Percentiles rank a stretch among this genome's conserved stretches.
These are phyloP conservation scores for Drosophila obscura DNA, from an alignment of 1,140 invertebrate species.

Conservation along the genomic window DNA sequence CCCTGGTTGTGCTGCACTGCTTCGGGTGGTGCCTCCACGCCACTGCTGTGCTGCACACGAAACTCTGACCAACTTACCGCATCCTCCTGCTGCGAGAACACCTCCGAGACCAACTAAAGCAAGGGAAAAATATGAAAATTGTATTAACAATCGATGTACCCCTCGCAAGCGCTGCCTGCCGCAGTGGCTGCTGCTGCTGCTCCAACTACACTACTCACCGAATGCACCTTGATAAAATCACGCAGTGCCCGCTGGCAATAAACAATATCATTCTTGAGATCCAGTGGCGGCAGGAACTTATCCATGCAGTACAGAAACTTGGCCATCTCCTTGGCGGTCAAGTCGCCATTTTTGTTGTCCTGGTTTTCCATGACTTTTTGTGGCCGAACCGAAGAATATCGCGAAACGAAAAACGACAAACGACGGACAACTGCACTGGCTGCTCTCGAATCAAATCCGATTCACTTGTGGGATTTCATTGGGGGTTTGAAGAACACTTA, in stretches of 20 bases:
- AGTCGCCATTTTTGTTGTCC: conserved; percentile 22
- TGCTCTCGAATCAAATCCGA: conserved; percentile 10
- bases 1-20: neutral
- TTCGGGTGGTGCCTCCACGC: neutral
- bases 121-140: neutral
- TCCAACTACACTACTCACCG: conserved; percentile 57
- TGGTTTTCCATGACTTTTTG: conserved; percentile 17
- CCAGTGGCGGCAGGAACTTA: conserved; percentile 72
- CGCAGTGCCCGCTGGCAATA: conserved; percentile 79
- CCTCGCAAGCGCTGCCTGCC: no score
- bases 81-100: conserved; percentile 73
- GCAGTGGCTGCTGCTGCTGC: no score
- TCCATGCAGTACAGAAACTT: conserved; percentile 70
- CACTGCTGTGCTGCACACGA: no score
- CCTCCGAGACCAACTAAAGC: conserved; percentile 73
- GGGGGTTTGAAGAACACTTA: neutral
- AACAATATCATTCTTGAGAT: conserved; percentile 78
- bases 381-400: conserved; percentile 15
- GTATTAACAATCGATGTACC: neutral
- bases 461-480: conserved; percentile 45
- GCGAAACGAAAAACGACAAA: conserved; percentile 1
- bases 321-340: conserved; percentile 19
- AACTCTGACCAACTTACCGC: conserved; percentile 57
- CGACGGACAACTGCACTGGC: no score
- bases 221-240: conserved; percentile 78